These are phyloP conservation scores for Hydropsyche tenuis DNA, from an alignment of 1,140 invertebrate genomes.

Conservation along the genomic window DNA sequence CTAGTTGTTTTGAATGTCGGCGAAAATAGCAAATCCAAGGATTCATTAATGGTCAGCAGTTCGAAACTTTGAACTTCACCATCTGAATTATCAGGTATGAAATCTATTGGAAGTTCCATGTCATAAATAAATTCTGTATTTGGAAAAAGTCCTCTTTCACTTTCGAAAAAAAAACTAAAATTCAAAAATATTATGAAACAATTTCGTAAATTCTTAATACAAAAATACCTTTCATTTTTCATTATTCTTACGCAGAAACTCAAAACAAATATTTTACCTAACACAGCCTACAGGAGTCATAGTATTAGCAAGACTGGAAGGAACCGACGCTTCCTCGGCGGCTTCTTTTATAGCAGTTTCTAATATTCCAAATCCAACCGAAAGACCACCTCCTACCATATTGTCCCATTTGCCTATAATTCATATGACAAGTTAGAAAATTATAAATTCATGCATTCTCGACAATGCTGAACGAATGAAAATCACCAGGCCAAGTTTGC, in stretches of 20 bases:
- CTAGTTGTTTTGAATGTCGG: slow-evolving; percentile 92
- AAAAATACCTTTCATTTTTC: too few relatives aligned
- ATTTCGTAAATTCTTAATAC: too few relatives aligned
- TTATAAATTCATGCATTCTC: too few relatives aligned
- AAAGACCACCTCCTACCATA: slow-evolving; percentile 91
- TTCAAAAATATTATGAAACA: too few relatives aligned
- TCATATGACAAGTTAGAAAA: too few relatives aligned
- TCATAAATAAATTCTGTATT: slow-evolving; percentile 97
- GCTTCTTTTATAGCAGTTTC: slow-evolving; percentile 94
- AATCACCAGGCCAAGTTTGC: slow-evolving; percentile 87
- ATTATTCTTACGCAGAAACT: neutral
- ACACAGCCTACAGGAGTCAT: slow-evolving; percentile 82
- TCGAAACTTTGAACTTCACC: slow-evolving; percentile 93
- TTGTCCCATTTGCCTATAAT: slow-evolving; percentile 83
- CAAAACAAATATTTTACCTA: slow-evolving; percentile 63
- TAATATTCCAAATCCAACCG: slow-evolving; percentile 83
- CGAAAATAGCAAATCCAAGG: slow-evolving; percentile 78
- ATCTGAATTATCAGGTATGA: slow-evolving; percentile 87
- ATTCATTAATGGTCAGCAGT: slow-evolving; percentile 79
- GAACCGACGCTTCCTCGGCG: slow-evolving; percentile 90
- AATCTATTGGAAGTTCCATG: slow-evolving; percentile 87
- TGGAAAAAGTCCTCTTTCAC: slow-evolving; percentile 89
- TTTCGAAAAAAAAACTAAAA: slow-evolving; percentile 87
- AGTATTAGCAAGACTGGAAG: slow-evolving; percentile 74
- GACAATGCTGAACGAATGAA: neutral